Base-by-base conservation (phyloP, 30 jellyfish, hydroid and myxozoan genomes). In the Hydra vulgaris region DNA sequence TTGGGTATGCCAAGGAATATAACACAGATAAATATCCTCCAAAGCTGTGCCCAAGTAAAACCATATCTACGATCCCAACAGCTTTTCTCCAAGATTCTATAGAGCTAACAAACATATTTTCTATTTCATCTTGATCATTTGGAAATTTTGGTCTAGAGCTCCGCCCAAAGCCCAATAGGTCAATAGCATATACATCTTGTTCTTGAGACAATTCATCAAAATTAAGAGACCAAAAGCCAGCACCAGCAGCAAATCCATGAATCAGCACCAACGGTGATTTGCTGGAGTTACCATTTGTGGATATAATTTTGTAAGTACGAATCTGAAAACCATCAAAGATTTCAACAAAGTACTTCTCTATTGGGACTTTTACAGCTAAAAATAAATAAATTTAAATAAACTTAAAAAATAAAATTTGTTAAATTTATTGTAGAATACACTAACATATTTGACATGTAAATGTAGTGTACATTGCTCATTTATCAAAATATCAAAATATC, bases 241-340 rank as follows among this genome's bases (percentile, higher is more conserved):
- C 84, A 25, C 98, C 98, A 27, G 96, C 95, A 69, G 95, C 84
- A 68, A 92, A 82, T n/a, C 98, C 98, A 78, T 92, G 98, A 22
- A 92, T 26, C 18, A 92, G 69, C 15, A 92, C 89, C 26, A 92
- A 54, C 0, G 95, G 88, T 18, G 96, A 85, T n/a, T 74, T 54
- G 18, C 66, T 52, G 17, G 83, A 54, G 73, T 72, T 70, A 15
- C 52, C 87, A 40, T 76, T 75, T 15, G 83, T 72, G 26, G 79
- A 77, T 7, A 95, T 95, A 54, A 81, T 85, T 69, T 92, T 95
- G 81, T 77, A 84, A 0, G 98, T 92, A 22, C 96, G 90, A n/a
- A 92, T 75, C 24, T 87, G 89, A 20, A 81, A 90, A 15, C 81
- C 73, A 73, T 92, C 81, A 8, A 94, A 86, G 17, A 92, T 83